These are phyloP conservation scores for Wasmannia auropunctata DNA, from an alignment of 1,140 invertebrate species.

Conservation along the genomic window DNA sequence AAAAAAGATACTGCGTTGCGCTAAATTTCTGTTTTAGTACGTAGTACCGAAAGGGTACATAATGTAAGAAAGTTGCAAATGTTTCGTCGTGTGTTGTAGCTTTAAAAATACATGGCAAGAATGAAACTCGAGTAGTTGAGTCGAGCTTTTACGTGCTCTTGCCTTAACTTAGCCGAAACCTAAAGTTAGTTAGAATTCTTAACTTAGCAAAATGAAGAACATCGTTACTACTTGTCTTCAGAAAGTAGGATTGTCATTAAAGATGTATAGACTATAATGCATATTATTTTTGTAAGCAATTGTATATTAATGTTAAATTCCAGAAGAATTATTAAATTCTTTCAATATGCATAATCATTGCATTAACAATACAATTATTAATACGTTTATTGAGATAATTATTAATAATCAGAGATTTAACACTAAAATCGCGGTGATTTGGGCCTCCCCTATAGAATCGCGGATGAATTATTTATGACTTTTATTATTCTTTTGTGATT, in stretches of 20 bases:
- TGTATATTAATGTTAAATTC: neutral
- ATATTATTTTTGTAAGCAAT: neutral
- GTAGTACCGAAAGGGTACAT: neutral
- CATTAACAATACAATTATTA: neutral
- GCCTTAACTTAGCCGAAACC: slow-evolving; percentile 32
- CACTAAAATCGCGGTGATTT: too few species aligned
- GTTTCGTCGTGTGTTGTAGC: slow-evolving; percentile 31
- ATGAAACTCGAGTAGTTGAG: slow-evolving; percentile 40
- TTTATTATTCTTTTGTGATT: too few species aligned
- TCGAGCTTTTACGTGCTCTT: slow-evolving; percentile 43
- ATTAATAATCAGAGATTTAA: neutral
- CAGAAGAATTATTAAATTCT: neutral
- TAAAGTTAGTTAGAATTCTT: slow-evolving; percentile 49
- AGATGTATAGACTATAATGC: slow-evolving; percentile 11
- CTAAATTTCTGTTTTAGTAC: neutral
- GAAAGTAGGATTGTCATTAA: slow-evolving; percentile 10
- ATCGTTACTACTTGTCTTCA: slow-evolving; percentile 44
- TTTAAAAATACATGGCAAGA: slow-evolving; percentile 50
- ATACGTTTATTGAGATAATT: neutral
- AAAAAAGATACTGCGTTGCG: neutral
- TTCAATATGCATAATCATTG: neutral
- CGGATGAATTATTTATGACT: too few species aligned
- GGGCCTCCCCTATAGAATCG: too few species aligned
- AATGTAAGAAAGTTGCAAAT: slow-evolving; percentile 45
- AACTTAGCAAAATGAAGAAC: slow-evolving; percentile 55